Conservation (phyloP, 2,113 vertebrate species). For the cattle (Bos taurus) region DNA sequence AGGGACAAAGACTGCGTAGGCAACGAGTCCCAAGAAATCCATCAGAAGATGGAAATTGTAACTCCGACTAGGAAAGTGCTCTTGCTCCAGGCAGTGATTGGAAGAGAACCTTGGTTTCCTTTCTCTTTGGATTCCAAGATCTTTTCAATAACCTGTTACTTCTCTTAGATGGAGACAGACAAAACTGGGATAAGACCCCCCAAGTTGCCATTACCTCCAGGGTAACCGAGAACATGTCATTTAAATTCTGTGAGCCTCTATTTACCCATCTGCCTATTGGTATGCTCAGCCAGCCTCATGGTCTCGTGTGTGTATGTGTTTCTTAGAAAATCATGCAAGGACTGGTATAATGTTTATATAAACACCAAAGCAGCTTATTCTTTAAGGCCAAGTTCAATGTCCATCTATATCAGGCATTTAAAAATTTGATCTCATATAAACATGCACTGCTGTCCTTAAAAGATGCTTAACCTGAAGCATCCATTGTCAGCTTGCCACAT, state of each 20-base stretch:
- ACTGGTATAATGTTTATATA: background rate
- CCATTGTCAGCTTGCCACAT: background rate
- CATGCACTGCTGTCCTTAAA: background rate
- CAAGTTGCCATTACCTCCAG: background rate
- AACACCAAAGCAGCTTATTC: background rate
- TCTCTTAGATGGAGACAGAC: background rate
- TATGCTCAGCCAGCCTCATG: background rate
- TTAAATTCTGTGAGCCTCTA: background rate
- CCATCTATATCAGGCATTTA: background rate
- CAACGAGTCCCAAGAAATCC: background rate
- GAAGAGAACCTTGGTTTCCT: background rate
- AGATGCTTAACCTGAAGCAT: background rate
- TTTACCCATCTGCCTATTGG: background rate
- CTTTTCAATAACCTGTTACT: background rate
- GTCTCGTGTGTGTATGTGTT: background rate
- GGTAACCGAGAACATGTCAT: background rate
- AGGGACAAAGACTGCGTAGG: accelerated
- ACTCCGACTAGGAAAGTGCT: background rate
- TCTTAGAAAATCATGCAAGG: background rate
- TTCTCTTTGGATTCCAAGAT: background rate
- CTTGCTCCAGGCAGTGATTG: background rate
- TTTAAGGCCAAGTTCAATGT: background rate
- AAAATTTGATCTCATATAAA: background rate
- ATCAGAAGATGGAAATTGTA: background rate
- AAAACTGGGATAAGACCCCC: background rate